phyloP scores from a whole-genome alignment of 1,140 invertebrate species.

The Drosophila sproati region DNA sequence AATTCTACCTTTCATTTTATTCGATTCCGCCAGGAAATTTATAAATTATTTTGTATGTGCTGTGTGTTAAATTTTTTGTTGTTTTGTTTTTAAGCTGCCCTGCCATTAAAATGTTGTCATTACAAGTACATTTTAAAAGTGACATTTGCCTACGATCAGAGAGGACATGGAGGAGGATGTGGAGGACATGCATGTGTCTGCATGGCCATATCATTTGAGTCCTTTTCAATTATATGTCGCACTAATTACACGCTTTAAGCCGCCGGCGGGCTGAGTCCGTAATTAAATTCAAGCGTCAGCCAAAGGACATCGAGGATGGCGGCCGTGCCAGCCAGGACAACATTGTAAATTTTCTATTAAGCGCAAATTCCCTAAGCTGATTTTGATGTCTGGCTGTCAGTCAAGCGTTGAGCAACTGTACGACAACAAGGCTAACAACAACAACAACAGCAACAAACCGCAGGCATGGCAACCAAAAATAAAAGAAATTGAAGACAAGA shows the following conservation, averaged over 20 bases:
- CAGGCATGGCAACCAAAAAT: constrained; percentile 50
- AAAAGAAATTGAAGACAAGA: constrained; percentile 15
- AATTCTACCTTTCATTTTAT: constrained; percentile 23
- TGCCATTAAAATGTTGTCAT: constrained; percentile 30
- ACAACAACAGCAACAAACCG: constrained; percentile 21
- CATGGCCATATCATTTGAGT: constrained; percentile 59
- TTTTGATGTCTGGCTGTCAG: constrained; percentile 68
- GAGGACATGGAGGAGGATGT: constrained; percentile 15
- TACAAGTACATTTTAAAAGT: constrained; percentile 27
- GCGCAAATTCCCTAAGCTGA: constrained; percentile 69
- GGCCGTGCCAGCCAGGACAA: constrained; percentile 28
- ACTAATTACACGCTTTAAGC: constrained; percentile 73
- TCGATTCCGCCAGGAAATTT: constrained; percentile 14
- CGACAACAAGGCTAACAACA: too few relatives aligned
- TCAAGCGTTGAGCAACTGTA: constrained; percentile 41
- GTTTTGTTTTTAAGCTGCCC: constrained; percentile 20
- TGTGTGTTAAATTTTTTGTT: neutral
- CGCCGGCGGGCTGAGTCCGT: constrained; percentile 55
- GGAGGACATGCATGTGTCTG: constrained; percentile 15
- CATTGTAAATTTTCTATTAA: constrained; percentile 70
- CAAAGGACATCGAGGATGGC: constrained; percentile 33
- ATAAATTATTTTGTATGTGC: constrained; percentile 11
- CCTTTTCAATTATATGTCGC: constrained; percentile 72
- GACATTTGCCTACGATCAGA: constrained; percentile 35
- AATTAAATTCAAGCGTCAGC: constrained; percentile 62